Evolutionary conservation across 2,113 vertebrate species (phyloP).

Genomic region (Menura novaehollandiae): DNA sequence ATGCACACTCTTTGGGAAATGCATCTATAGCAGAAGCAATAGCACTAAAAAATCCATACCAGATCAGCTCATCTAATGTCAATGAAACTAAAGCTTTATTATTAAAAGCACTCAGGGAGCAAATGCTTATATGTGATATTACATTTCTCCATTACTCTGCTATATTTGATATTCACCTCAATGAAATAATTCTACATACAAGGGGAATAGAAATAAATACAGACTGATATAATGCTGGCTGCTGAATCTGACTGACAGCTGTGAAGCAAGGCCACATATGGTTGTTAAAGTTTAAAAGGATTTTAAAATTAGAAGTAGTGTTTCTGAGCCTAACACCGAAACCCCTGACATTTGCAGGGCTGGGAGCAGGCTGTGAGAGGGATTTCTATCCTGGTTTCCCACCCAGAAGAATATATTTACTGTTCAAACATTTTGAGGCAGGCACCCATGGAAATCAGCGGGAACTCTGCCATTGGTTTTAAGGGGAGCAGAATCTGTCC

Average conservation of each 20-base stretch:
- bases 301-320: constrained; percentile 24
- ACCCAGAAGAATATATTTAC: constrained; percentile 62
- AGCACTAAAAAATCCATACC: neutral
- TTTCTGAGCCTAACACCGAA: neutral
- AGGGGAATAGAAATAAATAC: neutral
- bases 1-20: neutral
- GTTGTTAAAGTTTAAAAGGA: constrained; percentile 29
- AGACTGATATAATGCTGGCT: neutral
- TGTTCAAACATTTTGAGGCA: constrained; percentile 53
- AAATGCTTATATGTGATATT: neutral
- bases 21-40: neutral
- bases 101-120: neutral
- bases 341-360: constrained; percentile 28
- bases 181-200: neutral
- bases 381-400: constrained; percentile 53
- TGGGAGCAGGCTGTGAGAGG: constrained; percentile 39
- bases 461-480: constrained; percentile 52
- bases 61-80: neutral
- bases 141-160: neutral
- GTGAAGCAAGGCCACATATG: constrained; percentile 3
- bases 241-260: constrained; percentile 23
- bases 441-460: constrained; percentile 44
- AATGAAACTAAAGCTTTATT: neutral
- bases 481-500: constrained; percentile 51
- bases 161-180: neutral